Percentiles rank a stretch among this genome's conserved stretches.
These are phyloP conservation scores for Eurystomus glaucurus DNA, from an alignment of 2,797 vertebrate species.

Conservation along the genomic window DNA sequence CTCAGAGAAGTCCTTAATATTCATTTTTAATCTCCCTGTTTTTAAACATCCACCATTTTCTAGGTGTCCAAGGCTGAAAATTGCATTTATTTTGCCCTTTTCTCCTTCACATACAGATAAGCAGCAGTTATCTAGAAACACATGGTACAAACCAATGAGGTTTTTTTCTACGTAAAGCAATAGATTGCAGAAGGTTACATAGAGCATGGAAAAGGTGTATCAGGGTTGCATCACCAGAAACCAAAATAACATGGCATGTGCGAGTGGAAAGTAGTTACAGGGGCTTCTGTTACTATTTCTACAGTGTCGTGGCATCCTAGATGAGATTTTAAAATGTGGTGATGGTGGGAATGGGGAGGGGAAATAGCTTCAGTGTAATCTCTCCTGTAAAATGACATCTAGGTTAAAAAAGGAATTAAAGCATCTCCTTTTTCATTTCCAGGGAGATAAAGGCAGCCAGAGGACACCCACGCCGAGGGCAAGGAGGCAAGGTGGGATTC, in stretches of 20 bases:
- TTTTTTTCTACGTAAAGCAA: not conserved
- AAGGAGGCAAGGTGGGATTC: not conserved
- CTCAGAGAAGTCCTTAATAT: not conserved
- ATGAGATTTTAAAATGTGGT: not conserved
- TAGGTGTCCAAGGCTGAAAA: not conserved
- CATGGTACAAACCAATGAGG: not conserved
- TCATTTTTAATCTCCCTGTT: not conserved
- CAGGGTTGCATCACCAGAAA: not conserved
- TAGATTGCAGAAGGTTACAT: not conserved
- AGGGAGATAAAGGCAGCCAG: not conserved
- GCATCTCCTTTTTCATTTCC: not conserved
- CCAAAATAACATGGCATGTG: not conserved
- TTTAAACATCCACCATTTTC: not conserved
- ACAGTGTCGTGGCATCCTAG: not conserved
- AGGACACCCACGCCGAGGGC: rapidly evolving
- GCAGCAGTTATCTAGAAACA: not conserved
- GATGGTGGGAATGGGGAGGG: not conserved
- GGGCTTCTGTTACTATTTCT: not conserved
- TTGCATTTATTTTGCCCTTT: not conserved
- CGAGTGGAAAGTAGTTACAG: not conserved
- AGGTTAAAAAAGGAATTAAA: not conserved
- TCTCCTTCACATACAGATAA: not conserved
- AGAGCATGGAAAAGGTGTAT: not conserved
- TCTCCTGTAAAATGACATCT: not conserved
- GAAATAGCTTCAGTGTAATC: not conserved